Base-by-base conservation (phyloP, 2,797 vertebrate species). In the Enteromius argenteus region DNA sequence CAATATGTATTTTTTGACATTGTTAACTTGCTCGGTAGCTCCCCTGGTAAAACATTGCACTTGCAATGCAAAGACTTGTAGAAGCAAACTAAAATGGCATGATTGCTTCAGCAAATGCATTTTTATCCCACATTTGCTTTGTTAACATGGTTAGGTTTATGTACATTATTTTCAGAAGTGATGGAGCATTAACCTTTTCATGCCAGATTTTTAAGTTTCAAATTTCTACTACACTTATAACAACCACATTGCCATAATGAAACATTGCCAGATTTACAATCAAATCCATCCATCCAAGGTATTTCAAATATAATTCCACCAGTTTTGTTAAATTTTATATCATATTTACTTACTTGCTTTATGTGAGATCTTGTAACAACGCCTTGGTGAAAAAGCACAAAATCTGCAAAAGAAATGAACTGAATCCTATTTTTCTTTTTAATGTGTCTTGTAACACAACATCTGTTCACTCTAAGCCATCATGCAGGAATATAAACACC, bases 341-440 rank as follows among this genome's bases (percentile, higher is more conserved):
- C 6, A 56, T 3, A 75, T 56, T 37, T 5, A 75, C 2, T 21
- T 5, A 37, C 11, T 23, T 37, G 32, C 32, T 75, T 75, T 58
- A 37, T 76, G 37, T 4, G 3, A 76, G 35, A 76, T 75, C 19
- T 56, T 5, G 30, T 17, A 37, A 37, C 11, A 75, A 37, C 0
- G 7, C 46, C 19, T 21, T 35, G 15, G 23, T 19, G 8, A 72
- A 77, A 27, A 77, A 32, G 5, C 1, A 0, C 8, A 5, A 37
- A 67, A 51, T 32, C 35, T 44, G 53, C 74, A 62, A 9, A 27
- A n/a, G 23, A 58, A 71, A 51, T 56, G 0, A 74, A 44, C 4
- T 23, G 42, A 35, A 81, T 62, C 27, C n/a, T 46, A n/a, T 81
- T 73, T 62, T 32, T 60, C 4, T 1, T 81, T 30, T 62, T n/a